A percentile compares a stretch with the other conserved stretches of the same genome.
These are phyloP conservation scores for Drosophila tropicalis DNA, from an alignment of 1,140 invertebrate species.

Conservation along the genomic window DNA sequence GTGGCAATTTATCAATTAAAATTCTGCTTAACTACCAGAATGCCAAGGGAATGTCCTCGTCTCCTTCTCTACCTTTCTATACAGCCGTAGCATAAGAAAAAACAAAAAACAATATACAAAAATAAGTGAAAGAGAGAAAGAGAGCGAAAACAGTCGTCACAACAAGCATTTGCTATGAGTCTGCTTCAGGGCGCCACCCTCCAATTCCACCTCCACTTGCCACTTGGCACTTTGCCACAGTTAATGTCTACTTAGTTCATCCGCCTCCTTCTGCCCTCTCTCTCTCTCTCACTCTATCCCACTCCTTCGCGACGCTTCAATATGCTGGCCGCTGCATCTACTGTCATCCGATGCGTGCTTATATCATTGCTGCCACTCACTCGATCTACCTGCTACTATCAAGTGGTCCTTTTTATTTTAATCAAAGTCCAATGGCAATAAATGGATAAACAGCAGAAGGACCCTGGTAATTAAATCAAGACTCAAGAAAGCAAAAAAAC, in stretches of 20 bases:
- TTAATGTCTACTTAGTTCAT: constrained; percentile 38
- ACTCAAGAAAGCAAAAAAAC: not conserved
- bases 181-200: not conserved
- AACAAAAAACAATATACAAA: constrained; percentile 7
- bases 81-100: constrained; percentile 22
- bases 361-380: constrained; percentile 3
- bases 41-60: constrained; percentile 54
- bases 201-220: not conserved
- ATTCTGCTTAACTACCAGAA: constrained; percentile 75
- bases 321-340: constrained; percentile 8
- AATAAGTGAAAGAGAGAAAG: not conserved
- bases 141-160: constrained; percentile 2
- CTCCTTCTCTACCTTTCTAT: not conserved
- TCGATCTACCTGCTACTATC: constrained; percentile 7
- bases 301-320: not conserved
- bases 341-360: constrained; percentile 6
- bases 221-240: constrained; percentile 32
- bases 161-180: not conserved
- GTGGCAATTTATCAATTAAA: constrained; percentile 81
- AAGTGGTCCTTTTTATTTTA: constrained; percentile 9
- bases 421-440: constrained; percentile 10
- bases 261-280: not conserved
- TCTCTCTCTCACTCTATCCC: not conserved
- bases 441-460: constrained; percentile 1
- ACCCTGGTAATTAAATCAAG: constrained; percentile 11